Percentiles rank a stretch among this genome's conserved stretches.
Evolutionary conservation across 2,888 invertebrate genomes (phyloP).

Genomic region (Tetranychus piercei): DNA sequence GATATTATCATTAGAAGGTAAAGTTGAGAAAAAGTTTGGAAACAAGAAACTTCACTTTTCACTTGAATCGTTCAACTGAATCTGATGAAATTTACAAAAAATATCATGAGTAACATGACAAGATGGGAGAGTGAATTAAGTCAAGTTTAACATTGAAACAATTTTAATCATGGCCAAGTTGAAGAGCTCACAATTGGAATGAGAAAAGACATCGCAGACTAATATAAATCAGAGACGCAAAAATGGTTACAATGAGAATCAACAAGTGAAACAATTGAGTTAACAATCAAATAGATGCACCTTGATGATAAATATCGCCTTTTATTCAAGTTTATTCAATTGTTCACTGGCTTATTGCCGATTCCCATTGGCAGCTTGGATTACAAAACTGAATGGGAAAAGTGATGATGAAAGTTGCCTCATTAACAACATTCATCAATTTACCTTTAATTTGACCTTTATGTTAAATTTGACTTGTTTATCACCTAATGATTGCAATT

Average conservation of each 20-base stretch:
- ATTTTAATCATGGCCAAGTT: background rate
- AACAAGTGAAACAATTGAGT: too few relatives aligned
- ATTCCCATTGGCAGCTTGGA: background rate
- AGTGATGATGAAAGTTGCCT: background rate
- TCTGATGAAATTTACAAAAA: background rate
- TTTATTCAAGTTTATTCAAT: background rate
- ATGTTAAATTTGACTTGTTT: too few relatives aligned
- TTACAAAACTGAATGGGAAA: background rate
- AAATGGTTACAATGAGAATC: too few relatives aligned
- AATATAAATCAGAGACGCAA: too few relatives aligned
- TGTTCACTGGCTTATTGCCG: background rate
- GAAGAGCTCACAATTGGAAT: background rate
- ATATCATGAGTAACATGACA: background rate
- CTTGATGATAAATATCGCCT: background rate
- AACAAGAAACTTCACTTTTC: background rate
- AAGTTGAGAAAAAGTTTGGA: background rate
- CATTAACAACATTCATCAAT: too few relatives aligned
- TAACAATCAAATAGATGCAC: background rate
- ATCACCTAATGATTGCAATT: too few relatives aligned
- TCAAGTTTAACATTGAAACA: too few relatives aligned
- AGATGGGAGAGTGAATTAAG: background rate
- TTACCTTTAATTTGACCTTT: too few relatives aligned
- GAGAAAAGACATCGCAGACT: too few relatives aligned
- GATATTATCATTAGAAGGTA: too few relatives aligned
- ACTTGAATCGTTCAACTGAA: background rate